A percentile compares a stretch with the other conserved stretches of the same genome.
Conservation (phyloP, 2,888 invertebrate species). For the Girardia tigrina region DNA sequence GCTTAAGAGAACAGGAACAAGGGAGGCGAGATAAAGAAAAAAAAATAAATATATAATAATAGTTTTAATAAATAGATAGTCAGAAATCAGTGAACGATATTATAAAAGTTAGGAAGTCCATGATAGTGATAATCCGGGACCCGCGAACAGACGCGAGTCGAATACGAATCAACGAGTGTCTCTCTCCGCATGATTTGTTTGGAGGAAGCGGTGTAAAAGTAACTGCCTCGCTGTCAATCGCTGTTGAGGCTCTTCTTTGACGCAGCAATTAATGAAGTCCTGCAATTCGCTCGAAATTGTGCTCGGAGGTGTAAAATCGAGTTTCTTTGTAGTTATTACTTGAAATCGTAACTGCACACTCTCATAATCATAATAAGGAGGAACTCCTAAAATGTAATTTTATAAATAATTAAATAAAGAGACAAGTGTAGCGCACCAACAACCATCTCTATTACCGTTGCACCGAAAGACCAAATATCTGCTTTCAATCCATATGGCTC, state of each 20-base stretch:
- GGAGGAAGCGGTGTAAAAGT: too few species aligned
- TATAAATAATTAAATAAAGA: not conserved
- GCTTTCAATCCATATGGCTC: slow-evolving; percentile 2
- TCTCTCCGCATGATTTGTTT: too few species aligned
- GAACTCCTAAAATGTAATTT: not conserved
- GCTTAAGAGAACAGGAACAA: too few species aligned
- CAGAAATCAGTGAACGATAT: too few species aligned
- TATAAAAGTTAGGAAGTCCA: too few species aligned
- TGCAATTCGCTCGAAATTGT: not conserved
- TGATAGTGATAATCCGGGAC: too few species aligned
- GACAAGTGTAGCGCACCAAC: not conserved
- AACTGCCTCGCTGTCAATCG: too few species aligned
- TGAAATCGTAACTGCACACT: not conserved
- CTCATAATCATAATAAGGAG: not conserved
- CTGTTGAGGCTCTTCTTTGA: not conserved
- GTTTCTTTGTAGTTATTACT: not conserved
- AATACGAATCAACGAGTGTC: too few species aligned
- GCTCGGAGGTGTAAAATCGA: not conserved
- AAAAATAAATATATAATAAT: too few species aligned
- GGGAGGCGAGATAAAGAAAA: too few species aligned
- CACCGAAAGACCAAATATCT: not conserved
- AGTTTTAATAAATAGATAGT: too few species aligned
- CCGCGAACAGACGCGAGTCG: too few species aligned
- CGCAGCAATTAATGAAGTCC: not conserved
- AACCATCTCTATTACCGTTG: not conserved